Conservation (phyloP, 2,113 vertebrate species). For the Osmerus mordax region DNA sequence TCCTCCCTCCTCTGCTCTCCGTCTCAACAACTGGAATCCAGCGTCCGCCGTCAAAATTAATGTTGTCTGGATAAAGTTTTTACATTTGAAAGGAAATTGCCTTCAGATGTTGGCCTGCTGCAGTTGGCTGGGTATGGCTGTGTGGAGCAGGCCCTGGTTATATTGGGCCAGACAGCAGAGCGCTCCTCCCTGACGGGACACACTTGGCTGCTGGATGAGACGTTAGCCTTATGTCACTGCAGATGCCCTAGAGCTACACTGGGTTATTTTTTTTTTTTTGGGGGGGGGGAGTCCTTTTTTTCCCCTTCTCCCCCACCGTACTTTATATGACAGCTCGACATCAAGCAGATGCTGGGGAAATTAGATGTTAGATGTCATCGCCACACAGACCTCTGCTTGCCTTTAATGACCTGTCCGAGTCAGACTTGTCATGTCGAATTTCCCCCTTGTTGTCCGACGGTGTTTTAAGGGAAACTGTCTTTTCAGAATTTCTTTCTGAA, state of each 20-base stretch:
- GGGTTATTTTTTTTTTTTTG: neutral
- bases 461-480: conserved; percentile 32
- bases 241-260: conserved; percentile 25
- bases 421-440: conserved; percentile 50
- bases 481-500: neutral
- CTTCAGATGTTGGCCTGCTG: conserved; percentile 67
- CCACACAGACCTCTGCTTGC: conserved; percentile 28
- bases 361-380: conserved; percentile 50
- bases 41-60: conserved; percentile 52
- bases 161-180: conserved; percentile 64
- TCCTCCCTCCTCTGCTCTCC: conserved; percentile 24
- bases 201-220: conserved; percentile 50
- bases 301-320: conserved; percentile 2
- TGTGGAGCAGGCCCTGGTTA: conserved; percentile 50
- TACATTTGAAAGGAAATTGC: conserved; percentile 69
- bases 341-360: conserved; percentile 59
- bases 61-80: conserved; percentile 65
- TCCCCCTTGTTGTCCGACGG: conserved; percentile 25
- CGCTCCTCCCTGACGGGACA: conserved; percentile 50
- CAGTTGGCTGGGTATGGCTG: conserved; percentile 38
- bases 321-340: conserved; percentile 45
- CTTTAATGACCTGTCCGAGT: conserved; percentile 44
- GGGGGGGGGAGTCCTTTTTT: conserved; percentile 6
- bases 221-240: conserved; percentile 50
- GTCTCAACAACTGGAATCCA: conserved; percentile 40